Conservation (phyloP, 2,888 invertebrate genomes). For the Chloromyia formosa region DNA sequence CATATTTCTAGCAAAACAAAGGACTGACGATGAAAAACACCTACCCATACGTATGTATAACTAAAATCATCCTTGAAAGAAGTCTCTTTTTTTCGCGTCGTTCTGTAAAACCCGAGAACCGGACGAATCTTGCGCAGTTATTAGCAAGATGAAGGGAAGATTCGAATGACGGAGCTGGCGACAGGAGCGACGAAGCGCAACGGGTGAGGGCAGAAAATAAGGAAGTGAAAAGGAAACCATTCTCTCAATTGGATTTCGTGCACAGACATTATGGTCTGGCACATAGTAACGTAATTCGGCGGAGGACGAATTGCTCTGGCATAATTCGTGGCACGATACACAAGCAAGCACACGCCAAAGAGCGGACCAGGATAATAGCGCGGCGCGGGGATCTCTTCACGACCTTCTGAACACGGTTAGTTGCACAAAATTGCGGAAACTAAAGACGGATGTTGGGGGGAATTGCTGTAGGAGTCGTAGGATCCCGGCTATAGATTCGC, state of each 20-base stretch:
- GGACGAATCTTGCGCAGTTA: conserved; percentile 31
- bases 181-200: no score
- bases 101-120: neutral
- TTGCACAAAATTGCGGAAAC: neutral
- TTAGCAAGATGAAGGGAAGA: neutral
- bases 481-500: neutral
- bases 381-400: neutral
- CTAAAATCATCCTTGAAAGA: neutral
- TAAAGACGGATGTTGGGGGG: conserved; percentile 12
- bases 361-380: no score
- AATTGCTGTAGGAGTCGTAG: neutral
- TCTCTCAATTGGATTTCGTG: conserved; percentile 31
- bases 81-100: neutral
- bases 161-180: no score
- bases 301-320: neutral
- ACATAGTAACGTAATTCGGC: conserved; percentile 25
- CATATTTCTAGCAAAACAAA: no score
- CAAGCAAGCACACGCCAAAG: neutral
- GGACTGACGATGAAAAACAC: conserved; percentile 8
- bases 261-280: conserved; percentile 9
- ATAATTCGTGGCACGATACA: neutral
- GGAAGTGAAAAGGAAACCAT: conserved; percentile 31
- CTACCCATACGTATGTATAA: neutral
- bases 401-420: neutral
- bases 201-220: neutral